Evolutionary conservation across 2,797 vertebrate genomes (phyloP).

Genomic region (Aulostomus chinensis): DNA sequence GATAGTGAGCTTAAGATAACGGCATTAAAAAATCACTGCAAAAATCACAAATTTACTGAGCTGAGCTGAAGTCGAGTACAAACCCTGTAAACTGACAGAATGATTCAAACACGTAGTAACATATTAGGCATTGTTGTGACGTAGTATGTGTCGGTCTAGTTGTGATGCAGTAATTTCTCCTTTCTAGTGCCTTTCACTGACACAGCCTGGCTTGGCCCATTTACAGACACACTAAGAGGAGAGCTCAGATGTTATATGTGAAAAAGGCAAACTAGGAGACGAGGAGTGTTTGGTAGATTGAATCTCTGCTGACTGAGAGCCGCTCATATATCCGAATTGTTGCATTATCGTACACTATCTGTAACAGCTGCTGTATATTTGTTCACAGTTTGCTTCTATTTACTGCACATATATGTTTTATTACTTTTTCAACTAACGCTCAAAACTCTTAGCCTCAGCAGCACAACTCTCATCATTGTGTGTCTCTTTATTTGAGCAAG

Average conservation of each 20-base stretch:
- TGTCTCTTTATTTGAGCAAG: slow-evolving; percentile 56
- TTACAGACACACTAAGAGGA: slow-evolving; percentile 45
- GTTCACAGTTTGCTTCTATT: slow-evolving; percentile 18
- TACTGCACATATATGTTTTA: not conserved
- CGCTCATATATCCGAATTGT: slow-evolving; percentile 6
- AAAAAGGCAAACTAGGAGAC: slow-evolving; percentile 25
- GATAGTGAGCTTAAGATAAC: too few species aligned
- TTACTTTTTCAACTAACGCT: slow-evolving; percentile 8
- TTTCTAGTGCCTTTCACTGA: slow-evolving; percentile 75
- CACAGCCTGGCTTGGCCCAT: slow-evolving; percentile 57
- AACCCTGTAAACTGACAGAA: not conserved
- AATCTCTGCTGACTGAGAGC: too few species aligned
- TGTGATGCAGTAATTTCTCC: slow-evolving; percentile 70
- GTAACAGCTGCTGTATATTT: slow-evolving; percentile 16
- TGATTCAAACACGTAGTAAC: slow-evolving; percentile 23
- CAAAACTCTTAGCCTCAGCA: slow-evolving; percentile 1
- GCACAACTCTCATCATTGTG: slow-evolving; percentile 17
- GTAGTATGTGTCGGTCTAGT: slow-evolving; percentile 55
- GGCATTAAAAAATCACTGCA: too few species aligned
- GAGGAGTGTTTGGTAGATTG: too few species aligned
- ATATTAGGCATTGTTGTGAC: slow-evolving; percentile 52
- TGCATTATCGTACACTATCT: not conserved
- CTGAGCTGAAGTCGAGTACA: slow-evolving; percentile 15
- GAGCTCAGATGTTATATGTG: slow-evolving; percentile 7
- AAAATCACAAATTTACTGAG: slow-evolving; percentile 10